Percentiles rank a stretch among this genome's conserved stretches.
Evolutionary conservation across 2,888 invertebrate genomes (phyloP).

Genomic region (Tetranychus piercei): DNA sequence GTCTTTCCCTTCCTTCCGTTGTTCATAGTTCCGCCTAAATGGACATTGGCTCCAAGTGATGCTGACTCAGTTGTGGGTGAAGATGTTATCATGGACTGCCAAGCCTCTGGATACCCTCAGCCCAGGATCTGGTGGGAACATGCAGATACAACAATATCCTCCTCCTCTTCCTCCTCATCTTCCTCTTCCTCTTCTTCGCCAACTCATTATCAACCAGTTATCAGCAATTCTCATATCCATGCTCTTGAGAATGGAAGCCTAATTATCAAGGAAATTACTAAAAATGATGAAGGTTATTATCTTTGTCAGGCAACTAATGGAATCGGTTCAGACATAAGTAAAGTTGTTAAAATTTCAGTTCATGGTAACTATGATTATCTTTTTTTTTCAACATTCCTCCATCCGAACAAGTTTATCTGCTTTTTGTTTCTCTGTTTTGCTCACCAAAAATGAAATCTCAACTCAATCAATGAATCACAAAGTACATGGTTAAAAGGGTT

Average conservation of each 20-base stretch:
- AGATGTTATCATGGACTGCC: conserved; percentile 74
- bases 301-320: conserved; percentile 28
- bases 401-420: too few species aligned
- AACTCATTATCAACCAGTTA: conserved; percentile 22
- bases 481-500: too few species aligned
- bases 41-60: conserved; percentile 84
- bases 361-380: conserved; percentile 29
- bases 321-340: conserved; percentile 27
- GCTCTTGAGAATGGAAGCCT: conserved; percentile 76
- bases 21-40: conserved; percentile 66
- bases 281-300: conserved; percentile 55
- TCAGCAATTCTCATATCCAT: conserved; percentile 44
- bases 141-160: neutral
- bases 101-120: conserved; percentile 15
- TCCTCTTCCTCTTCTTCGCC: neutral
- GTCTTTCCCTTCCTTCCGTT: neutral
- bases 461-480: too few species aligned
- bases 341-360: conserved; percentile 26
- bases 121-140: conserved; percentile 22
- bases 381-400: neutral
- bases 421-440: too few species aligned
- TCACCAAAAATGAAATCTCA: too few species aligned
- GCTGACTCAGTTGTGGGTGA: conserved; percentile 87
- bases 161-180: neutral
- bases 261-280: conserved; percentile 69